phyloP scores from a whole-genome alignment of 2,797 vertebrate species.

The Lepilemur ruficaudatus region DNA sequence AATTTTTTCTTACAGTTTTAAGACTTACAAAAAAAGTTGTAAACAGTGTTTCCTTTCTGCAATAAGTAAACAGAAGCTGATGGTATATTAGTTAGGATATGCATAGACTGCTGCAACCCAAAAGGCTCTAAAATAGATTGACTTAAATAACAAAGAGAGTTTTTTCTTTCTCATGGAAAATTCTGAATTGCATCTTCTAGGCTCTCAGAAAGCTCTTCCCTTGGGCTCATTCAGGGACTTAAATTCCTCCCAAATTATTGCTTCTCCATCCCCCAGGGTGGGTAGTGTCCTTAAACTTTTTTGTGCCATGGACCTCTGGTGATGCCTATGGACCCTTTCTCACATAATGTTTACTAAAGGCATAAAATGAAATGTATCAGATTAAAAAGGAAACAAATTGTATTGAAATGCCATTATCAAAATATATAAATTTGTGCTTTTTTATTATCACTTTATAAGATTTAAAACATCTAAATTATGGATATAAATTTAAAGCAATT shows the following conservation, averaged over 20 bases:
- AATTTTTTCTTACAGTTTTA: background rate
- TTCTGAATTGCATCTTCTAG: background rate
- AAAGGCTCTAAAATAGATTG: background rate
- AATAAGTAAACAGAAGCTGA: background rate
- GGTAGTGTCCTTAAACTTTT: background rate
- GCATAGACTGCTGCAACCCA: background rate
- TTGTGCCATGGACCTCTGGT: background rate
- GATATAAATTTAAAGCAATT: background rate
- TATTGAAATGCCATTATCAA: background rate
- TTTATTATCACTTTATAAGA: background rate
- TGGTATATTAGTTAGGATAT: background rate
- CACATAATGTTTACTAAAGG: background rate
- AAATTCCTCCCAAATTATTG: background rate
- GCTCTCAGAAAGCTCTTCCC: background rate
- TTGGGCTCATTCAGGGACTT: background rate
- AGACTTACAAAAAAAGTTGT: background rate
- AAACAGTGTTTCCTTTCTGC: background rate
- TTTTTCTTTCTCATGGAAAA: background rate
- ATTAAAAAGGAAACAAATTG: background rate
- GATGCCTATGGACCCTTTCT: background rate
- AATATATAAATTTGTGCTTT: background rate
- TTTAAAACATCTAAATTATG: background rate
- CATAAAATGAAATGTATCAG: background rate
- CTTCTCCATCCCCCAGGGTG: background rate
- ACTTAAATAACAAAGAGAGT: background rate